Evolutionary conservation across 2,797 vertebrate species (phyloP), one percentile per base, ranked within the genome.

Genomic region (Glyptemys insculpta): DNA sequence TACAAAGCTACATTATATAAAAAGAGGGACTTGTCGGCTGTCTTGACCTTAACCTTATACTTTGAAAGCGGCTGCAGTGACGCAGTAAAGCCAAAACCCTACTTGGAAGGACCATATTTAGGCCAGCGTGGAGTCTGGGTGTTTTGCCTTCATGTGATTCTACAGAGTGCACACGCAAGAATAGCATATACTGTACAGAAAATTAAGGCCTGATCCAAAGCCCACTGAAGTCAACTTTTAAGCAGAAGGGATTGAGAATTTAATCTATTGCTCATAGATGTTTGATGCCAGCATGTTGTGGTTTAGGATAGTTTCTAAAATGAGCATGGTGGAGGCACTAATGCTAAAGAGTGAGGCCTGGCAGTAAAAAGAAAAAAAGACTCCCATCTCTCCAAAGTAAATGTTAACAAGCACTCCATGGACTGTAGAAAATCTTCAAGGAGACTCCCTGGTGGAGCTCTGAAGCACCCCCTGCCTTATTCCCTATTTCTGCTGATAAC

Each of bases 401-500:
- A 91, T 49, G 52, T 90, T 82, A 94, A 72, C 31, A 50, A 59
- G 41, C 44, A 81, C 89, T 90, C 89, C 68, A 34, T 41, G 86
- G 88, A 95, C 94, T 86, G 87, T 78, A 95, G 79, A 88, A 94
- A 95, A 94, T 86, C 83, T 86, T 85, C 68, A 76, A 82, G 65
- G 23, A 94, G 93, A 93, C 1, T 0, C 12, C 56, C 72, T 88
- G 79, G 94, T 62, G 21, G 90, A 2, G 68, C 88, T 87, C 31
- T 87, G 92, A 92, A 89, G 65, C 65, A 59, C 23, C n/a, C 74
- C 68, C 65, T 90, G 90, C 96, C 96, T 93, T 84, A 44, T 87
- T 96, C 82, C 93, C 95, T 94, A 27, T 84, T 97, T 95, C 54
- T 91, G 52, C 96, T 92, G 97, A 98, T 97, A 97, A 97, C 76